phyloP scores from a whole-genome alignment of 2,113 vertebrate species.

The Aptenodytes forsteri region DNA sequence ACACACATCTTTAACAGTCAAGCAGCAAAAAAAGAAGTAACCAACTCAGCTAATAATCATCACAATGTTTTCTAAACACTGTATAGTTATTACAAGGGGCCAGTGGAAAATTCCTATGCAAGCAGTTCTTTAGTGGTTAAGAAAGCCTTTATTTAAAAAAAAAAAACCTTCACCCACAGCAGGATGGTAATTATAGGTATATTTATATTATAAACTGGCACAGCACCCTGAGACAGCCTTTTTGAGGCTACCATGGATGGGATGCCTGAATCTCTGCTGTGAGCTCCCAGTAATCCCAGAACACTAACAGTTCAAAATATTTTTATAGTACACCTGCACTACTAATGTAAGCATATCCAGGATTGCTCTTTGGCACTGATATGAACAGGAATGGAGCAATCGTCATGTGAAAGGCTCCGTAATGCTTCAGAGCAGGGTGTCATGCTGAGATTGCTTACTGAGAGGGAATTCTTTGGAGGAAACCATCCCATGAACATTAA shows the following conservation, averaged over 20 bases:
- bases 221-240: neutral
- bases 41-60: neutral
- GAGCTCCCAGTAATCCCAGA: neutral
- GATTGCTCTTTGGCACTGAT: neutral
- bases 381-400: neutral
- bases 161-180: neutral
- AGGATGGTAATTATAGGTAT: neutral
- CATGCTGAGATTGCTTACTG: neutral
- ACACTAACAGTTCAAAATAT: neutral
- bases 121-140: neutral
- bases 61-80: neutral
- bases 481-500: neutral
- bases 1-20: neutral
- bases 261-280: neutral
- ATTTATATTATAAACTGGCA: neutral
- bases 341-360: neutral
- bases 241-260: neutral
- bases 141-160: neutral
- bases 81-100: neutral
- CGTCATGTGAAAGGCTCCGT: neutral
- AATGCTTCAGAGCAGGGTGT: neutral
- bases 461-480: neutral
- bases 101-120: rapidly evolving
- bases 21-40: neutral
- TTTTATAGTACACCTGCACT: neutral